Evolutionary conservation across 2,888 invertebrate genomes (phyloP), one percentile per base, ranked within the genome.

Genomic region (Actias luna): DNA sequence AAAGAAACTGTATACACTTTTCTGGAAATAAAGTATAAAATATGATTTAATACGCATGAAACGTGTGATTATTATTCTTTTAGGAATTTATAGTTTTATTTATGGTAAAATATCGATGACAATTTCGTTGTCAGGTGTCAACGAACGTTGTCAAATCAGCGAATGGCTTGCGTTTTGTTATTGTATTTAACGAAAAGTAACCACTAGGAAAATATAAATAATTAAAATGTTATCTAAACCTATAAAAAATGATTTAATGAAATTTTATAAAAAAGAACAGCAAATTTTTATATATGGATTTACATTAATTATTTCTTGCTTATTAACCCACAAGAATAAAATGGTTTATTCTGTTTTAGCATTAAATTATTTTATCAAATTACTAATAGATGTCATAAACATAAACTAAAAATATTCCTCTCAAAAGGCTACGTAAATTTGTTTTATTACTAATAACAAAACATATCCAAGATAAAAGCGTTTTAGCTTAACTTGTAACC

Each of bases 71-170:
- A 55, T 29, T 55, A 29, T 55, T 31, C 27, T 55, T 61, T 61
- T 42, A 31, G 22, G 10, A 58, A 58, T 31, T 61, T 31, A 33
- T 31, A 31, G 55, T 61, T 33, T 39, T 31, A 22, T 22, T 31
- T 2, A 10, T 29, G 12, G 55, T 55, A 29, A 55, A 55, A 42
- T 42, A 42, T 58, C 25, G 18, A 42, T 58, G 61, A 61, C 61
- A 61, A 58, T 58, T 39, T 22, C 31, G 61, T 57, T 61, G 61
- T 61, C 61, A 61, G n/a, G 27, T 61, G 57, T 42, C 61, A 61
- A 27, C 35, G 29, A 52, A 16, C 52, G 16, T 27, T 52, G 52
- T 52, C 27, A 52, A 52, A 39, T 39, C 39, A 39, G n/a, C 39
- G n/a, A 16, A 52, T 14, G 52, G 3, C 27, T 5, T 2, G 27